Evolutionary conservation across 2,797 vertebrate genomes (phyloP), one percentile per base, ranked within the genome.

Genomic region (Zenarchopterus dispar): DNA sequence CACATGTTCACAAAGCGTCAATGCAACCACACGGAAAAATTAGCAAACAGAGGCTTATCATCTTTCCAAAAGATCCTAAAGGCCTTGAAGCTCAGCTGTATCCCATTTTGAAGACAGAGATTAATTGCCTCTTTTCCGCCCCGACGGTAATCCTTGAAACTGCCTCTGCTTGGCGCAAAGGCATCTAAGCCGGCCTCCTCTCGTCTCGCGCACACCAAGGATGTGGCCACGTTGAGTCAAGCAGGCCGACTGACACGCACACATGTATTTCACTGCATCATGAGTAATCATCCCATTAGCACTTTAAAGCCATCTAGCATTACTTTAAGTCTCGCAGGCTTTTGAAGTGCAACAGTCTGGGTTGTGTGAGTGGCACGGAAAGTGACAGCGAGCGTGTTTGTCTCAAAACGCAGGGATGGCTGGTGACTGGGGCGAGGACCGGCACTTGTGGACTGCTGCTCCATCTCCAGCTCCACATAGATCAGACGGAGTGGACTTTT

Each of bases 141-240:
- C 80, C 64, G 86, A 89, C 91, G 90, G 90, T 93, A 93, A 94
- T 93, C 93, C 92, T 90, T 89, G 85, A 91, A 89, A 91, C 84
- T 82, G 88, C 86, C 86, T 92, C 81, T 58, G 80, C 78, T 84
- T 63, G 82, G 81, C 82, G 77, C 70, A 75, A 77, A 81, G 82
- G 79, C 81, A 68, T 89, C 84, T 82, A 81, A 75, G 70, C 70
- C 73, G 52, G 79, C 62, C 61, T 72, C 56, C 69, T 53, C 64
- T 67, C 60, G n/a, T 65, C 77, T 52, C 73, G 41, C 60, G 51
- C 70, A 62, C 64, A 67, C 64, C 49, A 56, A 78, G 69, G 71
- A 80, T 75, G 50, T 31, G 31, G n/a, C 47, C 55, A 41, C 71
- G 46, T 80, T 26, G 56, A 78, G 84, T 78, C 76, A 75, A 70